Evolutionary conservation across 64 coral and sea anemone genomes (phyloP).

Genomic region (Orbicella faveolata): DNA sequence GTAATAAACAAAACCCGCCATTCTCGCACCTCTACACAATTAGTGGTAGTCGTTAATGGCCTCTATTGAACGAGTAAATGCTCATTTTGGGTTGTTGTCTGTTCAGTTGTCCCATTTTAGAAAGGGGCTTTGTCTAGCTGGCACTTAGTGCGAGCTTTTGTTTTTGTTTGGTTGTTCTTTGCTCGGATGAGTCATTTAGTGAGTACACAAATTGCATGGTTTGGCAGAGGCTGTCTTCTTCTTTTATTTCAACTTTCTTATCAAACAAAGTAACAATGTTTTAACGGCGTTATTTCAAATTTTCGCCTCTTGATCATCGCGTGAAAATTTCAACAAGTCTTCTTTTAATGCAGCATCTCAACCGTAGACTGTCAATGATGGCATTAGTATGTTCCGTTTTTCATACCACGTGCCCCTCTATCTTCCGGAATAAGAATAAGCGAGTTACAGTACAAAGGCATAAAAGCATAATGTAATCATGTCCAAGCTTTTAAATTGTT

Average conservation of each 20-base stretch:
- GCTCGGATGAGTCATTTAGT: constrained; percentile 34
- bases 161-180: constrained; percentile 49
- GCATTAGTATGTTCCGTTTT: neutral
- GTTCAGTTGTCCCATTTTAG: constrained; percentile 73
- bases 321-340: neutral
- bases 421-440: neutral
- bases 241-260: constrained; percentile 45
- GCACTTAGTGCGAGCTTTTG: constrained; percentile 52
- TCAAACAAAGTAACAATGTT: constrained; percentile 6
- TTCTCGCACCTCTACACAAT: constrained; percentile 64
- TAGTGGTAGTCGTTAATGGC: constrained; percentile 64
- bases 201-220: constrained; percentile 52
- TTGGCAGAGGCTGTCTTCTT: constrained; percentile 55
- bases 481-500: constrained; percentile 33
- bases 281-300: constrained; percentile 10
- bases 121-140: constrained; percentile 69
- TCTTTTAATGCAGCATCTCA: neutral
- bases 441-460: constrained; percentile 23
- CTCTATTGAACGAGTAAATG: constrained; percentile 62
- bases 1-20: constrained; percentile 55
- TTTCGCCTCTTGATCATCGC: neutral
- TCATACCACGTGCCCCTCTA: constrained; percentile 25
- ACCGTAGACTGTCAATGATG: neutral
- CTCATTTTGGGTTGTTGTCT: constrained; percentile 68
- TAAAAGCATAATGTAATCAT: constrained; percentile 42